A percentile compares a stretch with the other conserved stretches of the same genome.
Conservation (phyloP, 2,888 invertebrate genomes). For the Muscina levida region DNA sequence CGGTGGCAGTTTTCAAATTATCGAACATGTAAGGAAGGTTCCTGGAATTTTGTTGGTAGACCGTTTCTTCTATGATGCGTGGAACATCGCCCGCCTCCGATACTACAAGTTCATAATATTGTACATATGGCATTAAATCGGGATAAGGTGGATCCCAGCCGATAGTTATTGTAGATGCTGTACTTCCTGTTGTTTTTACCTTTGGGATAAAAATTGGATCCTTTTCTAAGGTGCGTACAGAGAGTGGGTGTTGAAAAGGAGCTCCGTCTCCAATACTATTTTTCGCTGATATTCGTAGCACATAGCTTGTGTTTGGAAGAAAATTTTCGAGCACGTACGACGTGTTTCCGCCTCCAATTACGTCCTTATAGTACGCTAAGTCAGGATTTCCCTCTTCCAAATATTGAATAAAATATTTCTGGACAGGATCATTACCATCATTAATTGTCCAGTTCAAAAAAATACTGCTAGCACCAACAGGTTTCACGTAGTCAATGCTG, state of each 20-base stretch:
- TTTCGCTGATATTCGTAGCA: conserved; percentile 84
- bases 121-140: conserved; percentile 85
- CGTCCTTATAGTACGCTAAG: conserved; percentile 83
- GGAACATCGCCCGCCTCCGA: conserved; percentile 82
- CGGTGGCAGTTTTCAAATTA: conserved; percentile 88
- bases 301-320: conserved; percentile 84
- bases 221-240: conserved; percentile 84
- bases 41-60: conserved; percentile 84
- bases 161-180: conserved; percentile 87
- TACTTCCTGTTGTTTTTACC: conserved; percentile 86
- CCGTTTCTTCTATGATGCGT: conserved; percentile 82
- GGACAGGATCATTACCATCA: conserved; percentile 86
- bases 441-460: conserved; percentile 91
- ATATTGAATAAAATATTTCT: conserved; percentile 82
- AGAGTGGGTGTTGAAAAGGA: conserved; percentile 81
- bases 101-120: conserved; percentile 87
- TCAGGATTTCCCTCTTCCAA: conserved; percentile 81
- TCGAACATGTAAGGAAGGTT: conserved; percentile 89
- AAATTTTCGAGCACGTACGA: conserved; percentile 86
- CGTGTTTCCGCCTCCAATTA: conserved; percentile 84
- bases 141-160: conserved; percentile 87
- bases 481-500: conserved; percentile 86
- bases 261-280: conserved; percentile 85
- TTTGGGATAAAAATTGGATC: conserved; percentile 90
- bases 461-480: conserved; percentile 87